Evolutionary conservation across 2,888 invertebrate species (phyloP).

Genomic region (Aphodius sticticus): DNA sequence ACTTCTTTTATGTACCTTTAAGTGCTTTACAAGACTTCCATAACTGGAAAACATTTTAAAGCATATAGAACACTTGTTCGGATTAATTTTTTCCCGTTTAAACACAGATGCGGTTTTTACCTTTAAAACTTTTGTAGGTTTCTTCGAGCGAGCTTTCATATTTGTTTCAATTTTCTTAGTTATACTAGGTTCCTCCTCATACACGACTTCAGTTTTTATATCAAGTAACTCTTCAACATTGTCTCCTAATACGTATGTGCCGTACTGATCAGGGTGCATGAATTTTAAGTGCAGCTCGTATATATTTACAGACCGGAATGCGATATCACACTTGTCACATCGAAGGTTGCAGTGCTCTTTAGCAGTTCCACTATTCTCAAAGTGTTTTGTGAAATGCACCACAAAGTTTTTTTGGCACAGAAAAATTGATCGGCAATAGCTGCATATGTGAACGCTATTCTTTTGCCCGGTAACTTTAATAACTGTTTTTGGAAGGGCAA

Average conservation of each 20-base stretch:
- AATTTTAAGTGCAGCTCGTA: slow-evolving; percentile 24
- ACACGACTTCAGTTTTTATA: neutral
- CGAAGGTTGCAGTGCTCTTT: slow-evolving; percentile 14
- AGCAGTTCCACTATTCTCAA: neutral
- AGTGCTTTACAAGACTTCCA: neutral
- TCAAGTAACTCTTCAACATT: neutral
- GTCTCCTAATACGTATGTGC: neutral
- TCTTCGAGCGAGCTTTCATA: neutral
- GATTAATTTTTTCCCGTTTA: neutral
- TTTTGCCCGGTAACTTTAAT: neutral
- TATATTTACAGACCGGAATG: slow-evolving; percentile 26
- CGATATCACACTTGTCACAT: slow-evolving; percentile 22
- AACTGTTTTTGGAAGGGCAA: neutral
- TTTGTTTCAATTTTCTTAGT: neutral
- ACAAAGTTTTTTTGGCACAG: neutral
- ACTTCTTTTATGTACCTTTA: neutral
- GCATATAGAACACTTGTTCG: neutral
- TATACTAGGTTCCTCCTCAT: neutral
- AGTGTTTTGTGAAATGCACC: neutral
- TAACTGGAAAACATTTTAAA: neutral
- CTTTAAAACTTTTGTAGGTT: neutral
- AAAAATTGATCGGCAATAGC: neutral
- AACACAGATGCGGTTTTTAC: neutral
- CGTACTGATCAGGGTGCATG: slow-evolving; percentile 18
- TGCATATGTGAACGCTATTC: neutral